Percentiles rank a stretch among this genome's conserved stretches.
Conservation (phyloP, 2,797 vertebrate species). For the Coregonus ussuriensis region DNA sequence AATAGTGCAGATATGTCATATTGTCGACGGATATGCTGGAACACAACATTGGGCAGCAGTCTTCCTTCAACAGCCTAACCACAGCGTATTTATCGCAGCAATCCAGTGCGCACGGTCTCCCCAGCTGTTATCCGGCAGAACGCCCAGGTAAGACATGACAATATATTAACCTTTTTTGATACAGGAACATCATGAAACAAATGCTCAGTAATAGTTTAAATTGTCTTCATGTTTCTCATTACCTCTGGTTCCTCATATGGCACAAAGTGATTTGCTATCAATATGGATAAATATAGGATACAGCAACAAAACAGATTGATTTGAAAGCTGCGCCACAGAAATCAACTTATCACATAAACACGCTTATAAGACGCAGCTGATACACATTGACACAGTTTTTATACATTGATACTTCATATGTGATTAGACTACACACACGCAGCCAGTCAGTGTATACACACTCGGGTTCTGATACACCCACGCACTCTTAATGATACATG, state of each 20-base stretch:
- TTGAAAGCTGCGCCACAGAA: conserved; percentile 63
- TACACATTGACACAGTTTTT: conserved; percentile 12
- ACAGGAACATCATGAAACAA: conserved; percentile 16
- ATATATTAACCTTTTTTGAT: conserved; percentile 56
- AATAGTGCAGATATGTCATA: not conserved
- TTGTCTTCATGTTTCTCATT: conserved; percentile 9
- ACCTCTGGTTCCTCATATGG: conserved; percentile 37
- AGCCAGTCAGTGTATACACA: conserved; percentile 15
- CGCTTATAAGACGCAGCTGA: not conserved
- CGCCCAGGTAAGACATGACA: conserved; percentile 70
- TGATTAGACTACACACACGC: conserved; percentile 32
- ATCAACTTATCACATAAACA: conserved; percentile 12
- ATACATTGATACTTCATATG: conserved; percentile 17
- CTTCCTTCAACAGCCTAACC: conserved; percentile 41
- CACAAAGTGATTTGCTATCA: conserved; percentile 39
- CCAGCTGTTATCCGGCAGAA: conserved; percentile 60
- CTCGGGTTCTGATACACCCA: conserved; percentile 68
- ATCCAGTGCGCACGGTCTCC: conserved; percentile 70
- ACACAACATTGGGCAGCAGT: not conserved
- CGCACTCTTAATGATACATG: conserved; percentile 67
- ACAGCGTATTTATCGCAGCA: conserved; percentile 51
- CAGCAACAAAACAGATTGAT: conserved; percentile 55
- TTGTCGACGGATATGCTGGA: not conserved
- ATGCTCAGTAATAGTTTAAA: conserved; percentile 8
- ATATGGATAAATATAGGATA: conserved; percentile 16